These are phyloP conservation scores for Dryadula phaetusa DNA, from an alignment of 2,888 invertebrate genomes.

Conservation along the genomic window DNA sequence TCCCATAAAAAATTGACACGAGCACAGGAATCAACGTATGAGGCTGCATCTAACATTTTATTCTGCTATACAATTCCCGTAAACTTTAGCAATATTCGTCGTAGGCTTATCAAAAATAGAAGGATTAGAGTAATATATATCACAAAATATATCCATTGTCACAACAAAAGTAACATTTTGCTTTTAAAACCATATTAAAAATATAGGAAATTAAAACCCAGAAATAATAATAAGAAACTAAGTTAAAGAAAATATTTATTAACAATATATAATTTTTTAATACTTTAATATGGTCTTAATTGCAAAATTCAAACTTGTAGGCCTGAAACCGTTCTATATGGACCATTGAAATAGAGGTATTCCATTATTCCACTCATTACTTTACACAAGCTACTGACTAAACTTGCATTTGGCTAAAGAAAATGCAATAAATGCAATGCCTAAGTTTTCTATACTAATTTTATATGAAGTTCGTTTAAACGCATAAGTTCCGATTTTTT, in stretches of 20 bases:
- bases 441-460: conserved; percentile 41
- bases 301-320: conserved; percentile 71
- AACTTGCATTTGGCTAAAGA: conserved; percentile 44
- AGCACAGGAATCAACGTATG: conserved; percentile 53
- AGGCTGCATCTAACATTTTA: conserved; percentile 56
- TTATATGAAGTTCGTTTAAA: conserved; percentile 18
- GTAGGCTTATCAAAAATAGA: conserved; percentile 84
- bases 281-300: conserved; percentile 64
- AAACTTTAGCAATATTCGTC: conserved; percentile 71
- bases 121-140: conserved; percentile 82
- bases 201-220: neutral
- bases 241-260: neutral
- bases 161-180: conserved; percentile 67
- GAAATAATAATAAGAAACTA: too few relatives aligned
- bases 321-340: conserved; percentile 72
- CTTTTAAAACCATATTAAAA: conserved; percentile 69
- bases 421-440: conserved; percentile 39
- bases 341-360: conserved; percentile 82
- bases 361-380: conserved; percentile 68
- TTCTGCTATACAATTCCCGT: conserved; percentile 75
- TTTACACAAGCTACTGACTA: conserved; percentile 47
- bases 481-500: conserved; percentile 6
- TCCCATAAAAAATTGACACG: conserved; percentile 48
- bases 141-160: conserved; percentile 84
- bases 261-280: neutral